These are phyloP conservation scores for Acanthosoma haemorrhoidale DNA, from an alignment of 2,888 invertebrate genomes.

Conservation along the genomic window DNA sequence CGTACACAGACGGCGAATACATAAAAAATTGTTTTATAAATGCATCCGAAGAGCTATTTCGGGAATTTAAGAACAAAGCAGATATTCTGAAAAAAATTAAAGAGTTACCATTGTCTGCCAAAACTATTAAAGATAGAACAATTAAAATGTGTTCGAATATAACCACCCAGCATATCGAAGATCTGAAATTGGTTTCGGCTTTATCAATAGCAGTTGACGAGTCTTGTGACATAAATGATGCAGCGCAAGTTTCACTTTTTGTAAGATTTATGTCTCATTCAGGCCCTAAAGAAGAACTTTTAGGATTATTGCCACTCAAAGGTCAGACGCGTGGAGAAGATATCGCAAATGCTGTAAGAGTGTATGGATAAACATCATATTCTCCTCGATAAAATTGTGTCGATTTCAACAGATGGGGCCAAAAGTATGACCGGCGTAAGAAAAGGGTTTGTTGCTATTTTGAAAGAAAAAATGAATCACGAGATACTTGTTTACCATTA, in stretches of 20 bases:
- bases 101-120: slow-evolving; percentile 36
- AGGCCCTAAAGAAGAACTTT: slow-evolving; percentile 40
- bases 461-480: slow-evolving; percentile 41
- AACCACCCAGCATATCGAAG: slow-evolving; percentile 41
- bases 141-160: slow-evolving; percentile 38
- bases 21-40: slow-evolving; percentile 27
- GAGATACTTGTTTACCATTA: too few species aligned
- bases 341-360: slow-evolving; percentile 42
- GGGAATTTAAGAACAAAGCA: slow-evolving; percentile 43
- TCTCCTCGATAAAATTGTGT: slow-evolving; percentile 37
- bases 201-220: slow-evolving; percentile 42
- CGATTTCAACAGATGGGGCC: slow-evolving; percentile 42
- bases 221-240: slow-evolving; percentile 43
- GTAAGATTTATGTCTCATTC: slow-evolving; percentile 40
- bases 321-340: slow-evolving; percentile 40
- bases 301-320: slow-evolving; percentile 38
- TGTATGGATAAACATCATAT: slow-evolving; percentile 34
- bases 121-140: slow-evolving; percentile 41
- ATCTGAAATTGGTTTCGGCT: slow-evolving; percentile 42
- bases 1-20: slow-evolving; percentile 26
- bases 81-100: slow-evolving; percentile 37
- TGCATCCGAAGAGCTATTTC: slow-evolving; percentile 42
- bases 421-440: slow-evolving; percentile 42
- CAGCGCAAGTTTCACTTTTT: slow-evolving; percentile 43
- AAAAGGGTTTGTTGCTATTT: slow-evolving; percentile 36